These are phyloP conservation scores for Callospermophilus lateralis DNA, from an alignment of 2,113 vertebrate genomes.

Conservation along the genomic window DNA sequence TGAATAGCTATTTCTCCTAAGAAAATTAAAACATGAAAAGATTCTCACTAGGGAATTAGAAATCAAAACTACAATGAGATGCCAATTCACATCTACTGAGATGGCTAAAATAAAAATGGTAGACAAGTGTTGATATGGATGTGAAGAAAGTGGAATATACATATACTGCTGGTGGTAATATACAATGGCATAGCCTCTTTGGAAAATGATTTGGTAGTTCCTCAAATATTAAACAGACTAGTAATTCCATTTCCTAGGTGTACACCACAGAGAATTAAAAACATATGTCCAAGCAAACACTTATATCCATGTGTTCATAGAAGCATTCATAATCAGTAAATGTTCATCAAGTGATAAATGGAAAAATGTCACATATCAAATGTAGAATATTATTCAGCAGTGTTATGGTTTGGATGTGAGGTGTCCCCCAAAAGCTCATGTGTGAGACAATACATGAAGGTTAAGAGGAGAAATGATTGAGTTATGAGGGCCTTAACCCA, in stretches of 20 bases:
- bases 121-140: not conserved
- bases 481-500: no score
- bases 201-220: not conserved
- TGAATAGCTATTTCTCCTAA: conserved; percentile 20
- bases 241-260: not conserved
- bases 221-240: not conserved
- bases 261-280: not conserved
- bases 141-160: not conserved
- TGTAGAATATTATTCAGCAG: not conserved
- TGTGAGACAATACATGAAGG: no score
- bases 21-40: conserved; percentile 36
- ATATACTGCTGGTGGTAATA: not conserved
- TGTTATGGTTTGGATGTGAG: no score
- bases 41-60: not conserved
- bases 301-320: not conserved
- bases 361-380: not conserved
- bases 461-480: no score
- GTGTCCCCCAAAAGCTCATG: no score
- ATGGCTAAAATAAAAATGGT: not conserved
- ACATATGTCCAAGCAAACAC: not conserved
- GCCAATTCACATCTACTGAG: not conserved
- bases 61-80: not conserved
- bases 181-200: not conserved
- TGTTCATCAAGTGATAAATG: not conserved
- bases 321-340: not conserved